Percentiles rank a stretch among this genome's conserved stretches.
phyloP scores from a whole-genome alignment of 1,140 invertebrate species.

The Solenopsis fugax region DNA sequence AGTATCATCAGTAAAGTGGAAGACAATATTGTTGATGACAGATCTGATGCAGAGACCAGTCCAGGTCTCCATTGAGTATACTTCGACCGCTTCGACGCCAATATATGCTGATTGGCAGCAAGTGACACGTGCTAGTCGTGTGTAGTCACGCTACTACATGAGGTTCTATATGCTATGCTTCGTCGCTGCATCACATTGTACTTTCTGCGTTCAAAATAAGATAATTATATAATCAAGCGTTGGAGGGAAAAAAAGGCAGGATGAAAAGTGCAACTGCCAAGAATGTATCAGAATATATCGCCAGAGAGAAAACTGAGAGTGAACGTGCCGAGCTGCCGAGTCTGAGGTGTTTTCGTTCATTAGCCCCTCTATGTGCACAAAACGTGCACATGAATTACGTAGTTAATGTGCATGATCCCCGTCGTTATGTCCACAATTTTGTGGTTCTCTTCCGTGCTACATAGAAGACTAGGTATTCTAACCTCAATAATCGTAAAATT shows the following conservation, averaged over 20 bases:
- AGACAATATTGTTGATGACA: constrained; percentile 69
- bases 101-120: not conserved
- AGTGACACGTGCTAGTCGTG: not conserved
- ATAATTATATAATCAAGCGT: constrained; percentile 3
- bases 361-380: too few relatives aligned
- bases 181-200: not conserved
- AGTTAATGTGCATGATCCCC: too few relatives aligned
- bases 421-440: too few relatives aligned
- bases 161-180: not conserved
- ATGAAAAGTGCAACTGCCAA: not conserved
- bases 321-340: too few relatives aligned
- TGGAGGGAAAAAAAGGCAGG: not conserved
- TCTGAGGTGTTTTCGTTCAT: too few relatives aligned
- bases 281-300: too few relatives aligned
- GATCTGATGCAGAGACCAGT: constrained; percentile 32
- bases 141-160: too few relatives aligned
- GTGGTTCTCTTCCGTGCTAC: too few relatives aligned
- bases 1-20: constrained; percentile 67
- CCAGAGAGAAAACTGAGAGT: too few relatives aligned
- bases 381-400: too few relatives aligned
- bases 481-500: too few relatives aligned
- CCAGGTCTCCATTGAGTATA: constrained; percentile 66
- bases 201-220: not conserved
- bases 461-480: too few relatives aligned
- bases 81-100: not conserved